A percentile compares a stretch with the other conserved stretches of the same genome.
Conservation (phyloP, 2,113 vertebrate genomes). For the Cathartes aura region DNA sequence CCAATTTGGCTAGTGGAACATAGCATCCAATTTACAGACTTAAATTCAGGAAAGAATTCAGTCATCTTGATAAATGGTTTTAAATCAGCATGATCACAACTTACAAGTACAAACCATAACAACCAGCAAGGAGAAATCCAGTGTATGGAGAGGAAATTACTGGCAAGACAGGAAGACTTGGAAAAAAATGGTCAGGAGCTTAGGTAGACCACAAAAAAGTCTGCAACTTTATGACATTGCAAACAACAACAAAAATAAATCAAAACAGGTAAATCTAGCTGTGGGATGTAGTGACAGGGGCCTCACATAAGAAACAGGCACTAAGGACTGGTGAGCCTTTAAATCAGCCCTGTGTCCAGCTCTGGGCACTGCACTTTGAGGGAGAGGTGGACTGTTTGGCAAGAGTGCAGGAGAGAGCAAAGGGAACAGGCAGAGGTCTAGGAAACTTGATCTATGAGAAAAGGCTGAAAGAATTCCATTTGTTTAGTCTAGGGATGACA, state of each 20-base stretch:
- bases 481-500: slow-evolving; percentile 65
- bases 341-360: background rate
- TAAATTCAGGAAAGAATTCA: background rate
- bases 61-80: background rate
- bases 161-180: background rate
- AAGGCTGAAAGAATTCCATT: slow-evolving; percentile 51
- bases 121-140: background rate
- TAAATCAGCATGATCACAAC: background rate
- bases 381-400: background rate
- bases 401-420: background rate
- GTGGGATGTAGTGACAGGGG: background rate
- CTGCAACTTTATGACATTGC: background rate
- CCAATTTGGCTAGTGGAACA: background rate
- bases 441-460: slow-evolving; percentile 45
- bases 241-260: background rate
- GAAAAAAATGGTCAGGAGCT: background rate
- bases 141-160: background rate
- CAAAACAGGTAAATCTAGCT: background rate
- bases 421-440: slow-evolving; percentile 22
- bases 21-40: background rate
- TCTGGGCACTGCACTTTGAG: background rate
- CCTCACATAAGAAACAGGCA: background rate
- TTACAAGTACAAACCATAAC: background rate
- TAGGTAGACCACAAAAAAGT: background rate
- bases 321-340: background rate